Conservation (phyloP, 2,888 invertebrate species). For the Cantharis rustica region DNA sequence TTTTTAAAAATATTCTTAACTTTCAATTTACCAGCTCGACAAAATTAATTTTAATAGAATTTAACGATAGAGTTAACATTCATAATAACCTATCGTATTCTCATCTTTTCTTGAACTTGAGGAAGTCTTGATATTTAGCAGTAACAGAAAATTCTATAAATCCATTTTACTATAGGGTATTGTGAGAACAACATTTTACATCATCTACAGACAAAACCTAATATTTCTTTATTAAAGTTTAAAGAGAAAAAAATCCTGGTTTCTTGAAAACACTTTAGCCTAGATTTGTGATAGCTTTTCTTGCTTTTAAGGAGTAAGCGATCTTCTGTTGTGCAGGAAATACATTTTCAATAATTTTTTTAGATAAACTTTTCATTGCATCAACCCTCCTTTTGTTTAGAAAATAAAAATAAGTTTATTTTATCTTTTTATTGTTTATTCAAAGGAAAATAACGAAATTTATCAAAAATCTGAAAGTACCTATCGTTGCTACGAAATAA, state of each 20-base stretch:
- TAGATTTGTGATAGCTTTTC: constrained; percentile 4
- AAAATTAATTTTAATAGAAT: not conserved
- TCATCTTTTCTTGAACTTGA: not conserved
- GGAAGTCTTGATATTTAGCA: not conserved
- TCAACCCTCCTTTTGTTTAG: not conserved
- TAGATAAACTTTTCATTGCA: not conserved
- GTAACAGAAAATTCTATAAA: not conserved
- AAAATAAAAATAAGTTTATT: not conserved
- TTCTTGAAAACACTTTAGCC: constrained; percentile 1
- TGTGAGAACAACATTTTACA: not conserved
- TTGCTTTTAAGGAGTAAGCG: not conserved
- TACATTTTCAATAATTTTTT: constrained; percentile 2
- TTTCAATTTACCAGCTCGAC: not conserved
- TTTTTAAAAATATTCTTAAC: not conserved
- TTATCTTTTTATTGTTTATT: not conserved
- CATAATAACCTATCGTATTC: not conserved
- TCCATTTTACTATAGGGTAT: not conserved
- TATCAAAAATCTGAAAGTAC: not conserved
- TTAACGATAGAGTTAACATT: not conserved
- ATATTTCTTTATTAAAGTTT: constrained; percentile 1
- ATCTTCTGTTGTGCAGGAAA: constrained; percentile 1
- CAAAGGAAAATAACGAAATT: not conserved
- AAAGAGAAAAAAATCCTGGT: constrained; percentile 3
- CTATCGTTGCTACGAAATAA: not conserved
- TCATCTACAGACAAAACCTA: not conserved